Evolutionary conservation across 2,888 invertebrate genomes (phyloP).

Genomic region (Archips crataeganus): DNA sequence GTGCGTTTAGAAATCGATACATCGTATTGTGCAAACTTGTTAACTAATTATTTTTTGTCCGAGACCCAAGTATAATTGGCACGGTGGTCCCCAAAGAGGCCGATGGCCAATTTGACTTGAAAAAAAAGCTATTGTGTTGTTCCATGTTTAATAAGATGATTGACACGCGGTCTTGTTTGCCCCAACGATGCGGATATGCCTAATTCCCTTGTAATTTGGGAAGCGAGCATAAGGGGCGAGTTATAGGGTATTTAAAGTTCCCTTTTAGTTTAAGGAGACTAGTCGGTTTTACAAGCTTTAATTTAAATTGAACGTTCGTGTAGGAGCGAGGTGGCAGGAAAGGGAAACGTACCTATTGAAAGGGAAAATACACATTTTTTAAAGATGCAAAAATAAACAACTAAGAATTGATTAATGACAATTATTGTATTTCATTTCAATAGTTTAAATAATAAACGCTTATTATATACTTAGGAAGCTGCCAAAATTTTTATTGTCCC

Average conservation of each 20-base stretch:
- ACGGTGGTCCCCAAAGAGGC: constrained; percentile 63
- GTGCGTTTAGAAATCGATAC: neutral
- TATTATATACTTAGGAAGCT: no score
- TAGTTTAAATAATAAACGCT: no score
- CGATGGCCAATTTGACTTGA: constrained; percentile 57
- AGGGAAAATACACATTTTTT: no score
- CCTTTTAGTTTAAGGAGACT: neutral
- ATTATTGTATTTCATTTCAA: no score
- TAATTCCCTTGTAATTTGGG: constrained; percentile 35
- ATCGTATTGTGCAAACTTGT: constrained; percentile 64
- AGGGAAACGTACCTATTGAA: no score
- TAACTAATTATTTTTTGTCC: constrained; percentile 74
- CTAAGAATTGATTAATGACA: no score
- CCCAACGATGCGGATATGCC: constrained; percentile 49
- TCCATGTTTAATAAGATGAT: constrained; percentile 74
- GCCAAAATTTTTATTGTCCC: no score
- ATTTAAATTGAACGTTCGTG: no score
- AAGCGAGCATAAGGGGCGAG: constrained; percentile 30
- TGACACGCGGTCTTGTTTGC: constrained; percentile 76
- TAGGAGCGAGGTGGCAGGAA: no score
- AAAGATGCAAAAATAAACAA: no score
- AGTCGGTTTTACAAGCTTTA: no score
- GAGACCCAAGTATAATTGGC: constrained; percentile 62
- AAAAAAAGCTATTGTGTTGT: constrained; percentile 61
- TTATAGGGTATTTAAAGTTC: constrained; percentile 11